A percentile compares a stretch with the other conserved stretches of the same genome.
Evolutionary conservation across 2,113 vertebrate genomes (phyloP).

Genomic region (Thymallus thymallus): DNA sequence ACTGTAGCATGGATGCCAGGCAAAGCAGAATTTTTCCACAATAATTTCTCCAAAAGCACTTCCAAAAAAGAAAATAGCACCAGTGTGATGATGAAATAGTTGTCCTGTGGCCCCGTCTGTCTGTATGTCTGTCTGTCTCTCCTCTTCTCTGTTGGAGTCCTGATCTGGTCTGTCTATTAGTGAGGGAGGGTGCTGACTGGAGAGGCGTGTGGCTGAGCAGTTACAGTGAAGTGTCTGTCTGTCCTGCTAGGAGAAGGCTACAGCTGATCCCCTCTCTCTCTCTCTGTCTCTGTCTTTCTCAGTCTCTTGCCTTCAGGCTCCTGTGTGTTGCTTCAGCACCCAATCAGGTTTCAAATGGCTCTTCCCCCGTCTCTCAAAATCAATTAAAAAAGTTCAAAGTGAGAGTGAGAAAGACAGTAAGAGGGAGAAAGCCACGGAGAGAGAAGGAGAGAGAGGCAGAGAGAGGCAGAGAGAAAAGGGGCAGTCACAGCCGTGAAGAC

Average conservation of each 20-base stretch:
- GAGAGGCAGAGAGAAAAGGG: constrained; percentile 47
- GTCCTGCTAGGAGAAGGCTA: constrained; percentile 23
- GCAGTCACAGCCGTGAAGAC: constrained; percentile 60
- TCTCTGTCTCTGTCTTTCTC: constrained; percentile 7
- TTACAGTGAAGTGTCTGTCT: constrained; percentile 23
- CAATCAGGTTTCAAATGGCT: constrained; percentile 66
- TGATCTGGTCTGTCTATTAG: neutral
- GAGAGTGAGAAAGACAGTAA: constrained; percentile 20
- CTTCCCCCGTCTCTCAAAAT: constrained; percentile 68
- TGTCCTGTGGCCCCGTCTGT: neutral
- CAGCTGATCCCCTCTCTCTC: constrained; percentile 19
- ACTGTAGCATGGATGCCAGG: constrained; percentile 15
- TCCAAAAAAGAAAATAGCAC: constrained; percentile 4
- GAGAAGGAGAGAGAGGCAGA: constrained; percentile 42
- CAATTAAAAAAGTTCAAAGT: constrained; percentile 43
- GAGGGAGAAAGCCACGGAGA: constrained; percentile 31
- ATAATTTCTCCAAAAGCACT: neutral
- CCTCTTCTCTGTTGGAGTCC: neutral
- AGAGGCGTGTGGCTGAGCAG: neutral
- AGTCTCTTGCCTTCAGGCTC: constrained; percentile 49
- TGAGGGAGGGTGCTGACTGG: neutral
- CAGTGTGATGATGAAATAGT: constrained; percentile 7
- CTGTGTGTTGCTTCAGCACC: constrained; percentile 61
- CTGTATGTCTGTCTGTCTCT: constrained; percentile 15
- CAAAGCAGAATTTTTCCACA: neutral